Evolutionary conservation across 35 echinoderm and acorn worm genomes (phyloP).

Genomic region (Strongylocentrotus purpuratus): DNA sequence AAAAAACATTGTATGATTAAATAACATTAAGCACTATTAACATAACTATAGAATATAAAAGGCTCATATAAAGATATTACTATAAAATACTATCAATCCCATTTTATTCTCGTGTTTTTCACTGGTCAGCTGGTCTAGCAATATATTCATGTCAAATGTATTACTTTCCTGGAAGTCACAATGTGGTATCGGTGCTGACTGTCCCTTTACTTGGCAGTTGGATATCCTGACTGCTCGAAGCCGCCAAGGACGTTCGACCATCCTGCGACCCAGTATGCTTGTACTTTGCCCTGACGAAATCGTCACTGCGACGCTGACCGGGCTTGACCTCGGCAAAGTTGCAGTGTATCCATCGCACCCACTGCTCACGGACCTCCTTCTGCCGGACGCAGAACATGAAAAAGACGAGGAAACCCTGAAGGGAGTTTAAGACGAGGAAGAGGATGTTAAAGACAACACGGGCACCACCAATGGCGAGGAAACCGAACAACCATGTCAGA

Average conservation of each 20-base stretch:
- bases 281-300: background rate
- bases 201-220: slow-evolving; percentile 20
- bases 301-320: background rate
- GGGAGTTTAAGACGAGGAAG: slow-evolving; percentile 55
- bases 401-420: slow-evolving; percentile 82
- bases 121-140: no score
- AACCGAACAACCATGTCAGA: slow-evolving; percentile 56
- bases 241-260: slow-evolving; percentile 2
- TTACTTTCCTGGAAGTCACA: background rate
- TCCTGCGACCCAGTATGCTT: background rate
- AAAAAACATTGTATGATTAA: no score
- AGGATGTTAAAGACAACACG: slow-evolving; percentile 36
- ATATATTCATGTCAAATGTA: background rate
- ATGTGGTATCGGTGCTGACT: slow-evolving; percentile 31
- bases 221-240: background rate
- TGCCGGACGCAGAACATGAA: slow-evolving; percentile 65
- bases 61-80: no score
- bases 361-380: slow-evolving; percentile 37
- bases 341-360: slow-evolving; percentile 26
- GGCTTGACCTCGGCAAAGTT: no score
- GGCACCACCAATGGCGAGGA: slow-evolving; percentile 50
- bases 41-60: no score
- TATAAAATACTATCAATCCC: no score
- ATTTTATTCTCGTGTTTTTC: no score
- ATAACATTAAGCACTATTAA: no score